Conservation (phyloP, 2,113 vertebrate genomes). For the Carettochelys insculpta region DNA sequence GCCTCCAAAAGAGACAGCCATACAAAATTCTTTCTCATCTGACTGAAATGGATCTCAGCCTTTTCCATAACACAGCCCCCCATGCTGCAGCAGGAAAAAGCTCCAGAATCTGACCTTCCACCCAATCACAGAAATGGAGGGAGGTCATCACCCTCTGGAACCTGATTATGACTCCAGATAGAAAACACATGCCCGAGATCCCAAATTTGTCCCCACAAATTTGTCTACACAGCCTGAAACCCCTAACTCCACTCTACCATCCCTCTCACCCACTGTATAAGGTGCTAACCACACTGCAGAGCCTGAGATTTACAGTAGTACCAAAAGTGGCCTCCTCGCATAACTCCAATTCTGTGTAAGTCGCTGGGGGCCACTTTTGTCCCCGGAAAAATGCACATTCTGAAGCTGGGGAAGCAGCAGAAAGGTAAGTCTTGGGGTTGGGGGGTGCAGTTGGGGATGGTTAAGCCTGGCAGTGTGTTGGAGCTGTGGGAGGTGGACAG, state of each 20-base stretch:
- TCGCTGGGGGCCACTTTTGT: too few species aligned
- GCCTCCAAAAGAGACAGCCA: background rate
- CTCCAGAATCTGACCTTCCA: background rate
- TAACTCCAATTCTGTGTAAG: too few species aligned
- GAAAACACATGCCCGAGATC: background rate
- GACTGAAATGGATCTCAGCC: background rate
- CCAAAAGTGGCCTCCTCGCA: too few species aligned
- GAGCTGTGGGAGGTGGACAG: too few species aligned
- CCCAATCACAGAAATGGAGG: background rate
- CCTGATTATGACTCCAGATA: background rate
- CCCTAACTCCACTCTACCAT: background rate
- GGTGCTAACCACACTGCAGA: background rate
- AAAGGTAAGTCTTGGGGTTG: too few species aligned
- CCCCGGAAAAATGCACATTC: too few species aligned
- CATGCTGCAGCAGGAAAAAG: conserved; percentile 1
- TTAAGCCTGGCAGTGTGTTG: too few species aligned
- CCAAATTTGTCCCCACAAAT: background rate
- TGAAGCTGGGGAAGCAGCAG: too few species aligned
- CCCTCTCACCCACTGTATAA: background rate
- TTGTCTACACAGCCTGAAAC: background rate
- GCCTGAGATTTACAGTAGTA: background rate
- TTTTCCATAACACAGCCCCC: too few species aligned
- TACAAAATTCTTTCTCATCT: background rate
- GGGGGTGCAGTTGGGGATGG: too few species aligned
- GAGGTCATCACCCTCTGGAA: background rate